Evolutionary conservation across 2,888 invertebrate genomes (phyloP).

Genomic region (Liopterus haemorrhoidalis): DNA sequence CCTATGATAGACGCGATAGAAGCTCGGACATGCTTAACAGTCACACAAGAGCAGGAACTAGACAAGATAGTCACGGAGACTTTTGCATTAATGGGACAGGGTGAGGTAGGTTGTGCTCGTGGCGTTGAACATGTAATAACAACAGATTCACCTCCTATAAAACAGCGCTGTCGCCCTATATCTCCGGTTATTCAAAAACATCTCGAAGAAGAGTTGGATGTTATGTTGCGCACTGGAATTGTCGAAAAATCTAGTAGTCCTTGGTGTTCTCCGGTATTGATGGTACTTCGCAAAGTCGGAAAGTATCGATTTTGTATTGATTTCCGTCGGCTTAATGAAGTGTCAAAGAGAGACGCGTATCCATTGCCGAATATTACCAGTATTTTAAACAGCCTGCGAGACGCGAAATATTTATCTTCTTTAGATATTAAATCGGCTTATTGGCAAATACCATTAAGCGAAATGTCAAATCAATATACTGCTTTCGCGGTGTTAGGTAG

Average conservation of each 20-base stretch:
- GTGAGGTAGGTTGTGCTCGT: background rate
- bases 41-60: too few species aligned
- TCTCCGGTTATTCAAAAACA: background rate
- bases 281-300: background rate
- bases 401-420: constrained; percentile 31
- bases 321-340: constrained; percentile 33
- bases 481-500: constrained; percentile 35
- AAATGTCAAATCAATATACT: constrained; percentile 25
- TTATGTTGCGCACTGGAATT: background rate
- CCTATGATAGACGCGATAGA: too few species aligned
- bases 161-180: background rate
- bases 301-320: constrained; percentile 33
- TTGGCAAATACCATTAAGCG: constrained; percentile 27
- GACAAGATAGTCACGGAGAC: too few species aligned
- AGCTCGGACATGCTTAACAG: too few species aligned
- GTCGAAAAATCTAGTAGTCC: background rate
- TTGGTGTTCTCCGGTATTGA: background rate
- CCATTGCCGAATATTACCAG: constrained; percentile 29
- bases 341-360: constrained; percentile 32
- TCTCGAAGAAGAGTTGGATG: background rate
- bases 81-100: too few species aligned
- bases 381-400: constrained; percentile 31
- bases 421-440: constrained; percentile 32
- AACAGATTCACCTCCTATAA: background rate
- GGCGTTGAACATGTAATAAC: background rate